Evolutionary conservation across 2,888 invertebrate species (phyloP).

Genomic region (Acholoe squamosa): DNA sequence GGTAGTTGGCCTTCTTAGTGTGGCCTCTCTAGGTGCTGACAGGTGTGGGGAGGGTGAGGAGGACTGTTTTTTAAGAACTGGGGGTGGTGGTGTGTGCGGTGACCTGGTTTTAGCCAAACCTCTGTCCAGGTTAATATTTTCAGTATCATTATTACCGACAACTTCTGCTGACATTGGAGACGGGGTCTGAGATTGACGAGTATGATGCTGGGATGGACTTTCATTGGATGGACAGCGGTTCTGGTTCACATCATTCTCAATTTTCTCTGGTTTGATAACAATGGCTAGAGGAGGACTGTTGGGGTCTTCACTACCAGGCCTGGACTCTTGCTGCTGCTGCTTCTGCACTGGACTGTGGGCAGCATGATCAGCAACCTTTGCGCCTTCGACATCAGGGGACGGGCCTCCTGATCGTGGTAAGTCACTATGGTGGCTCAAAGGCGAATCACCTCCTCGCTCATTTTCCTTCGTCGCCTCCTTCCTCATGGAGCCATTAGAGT

Average conservation of each 20-base stretch:
- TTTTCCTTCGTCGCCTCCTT: background rate
- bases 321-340: background rate
- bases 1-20: constrained; percentile 27
- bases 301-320: background rate
- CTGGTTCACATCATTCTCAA: constrained; percentile 37
- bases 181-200: background rate
- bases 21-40: background rate
- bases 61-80: background rate
- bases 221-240: constrained; percentile 49
- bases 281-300: background rate
- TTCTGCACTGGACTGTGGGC: background rate
- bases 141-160: background rate
- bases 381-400: background rate
- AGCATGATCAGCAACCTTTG: background rate
- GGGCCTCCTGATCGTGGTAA: background rate
- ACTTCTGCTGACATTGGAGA: background rate
- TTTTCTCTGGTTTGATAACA: constrained; percentile 36
- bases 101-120: background rate
- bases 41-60: background rate
- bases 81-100: background rate
- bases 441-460: background rate
- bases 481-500: constrained; percentile 6
- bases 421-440: background rate
- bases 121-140: background rate
- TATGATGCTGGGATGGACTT: background rate